phyloP scores from a whole-genome alignment of 2,113 vertebrate genomes.

The Salvelinus sp. region DNA sequence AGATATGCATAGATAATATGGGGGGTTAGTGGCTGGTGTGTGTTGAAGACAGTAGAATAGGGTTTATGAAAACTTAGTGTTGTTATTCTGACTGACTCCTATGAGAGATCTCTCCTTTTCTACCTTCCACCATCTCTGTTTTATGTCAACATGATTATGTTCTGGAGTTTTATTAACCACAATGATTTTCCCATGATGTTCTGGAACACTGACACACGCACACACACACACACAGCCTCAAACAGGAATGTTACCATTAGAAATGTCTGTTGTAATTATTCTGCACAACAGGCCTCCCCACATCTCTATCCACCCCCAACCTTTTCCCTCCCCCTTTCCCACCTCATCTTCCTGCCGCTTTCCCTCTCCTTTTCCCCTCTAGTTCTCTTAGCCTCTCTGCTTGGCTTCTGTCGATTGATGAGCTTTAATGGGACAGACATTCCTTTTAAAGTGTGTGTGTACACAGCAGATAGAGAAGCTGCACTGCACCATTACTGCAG shows the following conservation, averaged over 20 bases:
- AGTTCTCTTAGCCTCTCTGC: neutral
- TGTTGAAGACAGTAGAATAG: neutral
- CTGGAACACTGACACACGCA: too few relatives aligned
- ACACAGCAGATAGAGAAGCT: conserved; percentile 9
- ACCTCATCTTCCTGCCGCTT: neutral
- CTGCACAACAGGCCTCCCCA: too few relatives aligned
- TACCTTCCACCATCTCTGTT: too few relatives aligned
- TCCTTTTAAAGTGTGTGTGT: conserved; percentile 27
- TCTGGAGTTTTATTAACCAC: neutral
- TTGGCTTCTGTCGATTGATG: neutral
- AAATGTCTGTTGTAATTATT: too few relatives aligned
- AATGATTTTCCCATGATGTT: too few relatives aligned
- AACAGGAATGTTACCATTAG: too few relatives aligned
- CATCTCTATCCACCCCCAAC: neutral
- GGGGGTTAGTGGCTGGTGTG: neutral
- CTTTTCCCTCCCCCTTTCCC: neutral
- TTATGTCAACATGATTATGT: too few relatives aligned
- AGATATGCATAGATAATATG: conserved; percentile 10
- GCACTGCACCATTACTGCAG: too few relatives aligned
- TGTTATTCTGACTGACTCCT: neutral
- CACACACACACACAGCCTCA: too few relatives aligned
- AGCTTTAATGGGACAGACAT: neutral
- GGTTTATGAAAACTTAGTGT: neutral
- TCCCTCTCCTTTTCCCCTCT: neutral
- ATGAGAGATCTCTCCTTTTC: neutral